Conservation (phyloP, 1,140 invertebrate genomes). For the Drosophila sturtevanti region DNA sequence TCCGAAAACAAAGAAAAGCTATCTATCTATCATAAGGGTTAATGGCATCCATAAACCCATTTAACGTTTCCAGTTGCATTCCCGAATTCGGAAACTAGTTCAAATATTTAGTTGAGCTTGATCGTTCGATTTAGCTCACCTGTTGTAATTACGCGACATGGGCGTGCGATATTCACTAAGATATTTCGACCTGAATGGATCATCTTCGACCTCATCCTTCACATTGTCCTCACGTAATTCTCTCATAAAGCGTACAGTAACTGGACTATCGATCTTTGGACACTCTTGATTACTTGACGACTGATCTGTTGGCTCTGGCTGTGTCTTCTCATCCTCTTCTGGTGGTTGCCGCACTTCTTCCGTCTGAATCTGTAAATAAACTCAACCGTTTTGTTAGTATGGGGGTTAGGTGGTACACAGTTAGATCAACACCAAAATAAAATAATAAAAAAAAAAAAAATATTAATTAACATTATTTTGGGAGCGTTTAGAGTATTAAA, state of each 20-base stretch:
- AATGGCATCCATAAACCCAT: not conserved
- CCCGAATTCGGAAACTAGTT: not conserved
- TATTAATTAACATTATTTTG: constrained; percentile 22
- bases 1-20: no score
- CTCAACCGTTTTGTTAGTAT: constrained; percentile 68
- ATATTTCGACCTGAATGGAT: not conserved
- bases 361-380: constrained; percentile 62
- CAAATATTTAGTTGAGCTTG: not conserved
- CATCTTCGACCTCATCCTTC: not conserved
- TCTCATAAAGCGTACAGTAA: constrained; percentile 42
- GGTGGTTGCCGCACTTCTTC: not conserved
- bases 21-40: no score
- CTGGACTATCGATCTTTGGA: not conserved
- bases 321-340: not conserved
- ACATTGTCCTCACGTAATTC: constrained; percentile 26
- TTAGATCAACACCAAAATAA: constrained; percentile 10
- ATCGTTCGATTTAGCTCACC: constrained; percentile 32
- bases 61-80: not conserved
- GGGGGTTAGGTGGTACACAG: constrained; percentile 37
- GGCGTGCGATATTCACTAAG: constrained; percentile 49
- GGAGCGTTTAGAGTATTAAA: constrained; percentile 35
- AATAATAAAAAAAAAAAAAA: constrained; percentile 14
- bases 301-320: not conserved
- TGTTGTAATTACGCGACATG: constrained; percentile 59
- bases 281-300: not conserved